Evolutionary conservation across 2,888 invertebrate genomes (phyloP), one percentile per base, ranked within the genome.

Genomic region (Andrena fulva): DNA sequence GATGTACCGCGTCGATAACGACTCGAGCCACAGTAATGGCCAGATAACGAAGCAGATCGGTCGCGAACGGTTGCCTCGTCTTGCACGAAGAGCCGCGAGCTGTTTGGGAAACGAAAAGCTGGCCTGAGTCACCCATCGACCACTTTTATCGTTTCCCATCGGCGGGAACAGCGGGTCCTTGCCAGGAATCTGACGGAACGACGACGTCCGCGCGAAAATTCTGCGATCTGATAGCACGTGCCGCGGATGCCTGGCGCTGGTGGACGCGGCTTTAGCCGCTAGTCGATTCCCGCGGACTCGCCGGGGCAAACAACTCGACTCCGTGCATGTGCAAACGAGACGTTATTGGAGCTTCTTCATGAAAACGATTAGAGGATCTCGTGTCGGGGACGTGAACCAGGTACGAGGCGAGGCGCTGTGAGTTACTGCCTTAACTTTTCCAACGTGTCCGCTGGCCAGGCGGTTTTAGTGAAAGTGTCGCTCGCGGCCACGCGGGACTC

Each of bases 351-450:
- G 62, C 76, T 68, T 62, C 62, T 62, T n/a, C 33, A 63, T 24
- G 48, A 68, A 42, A 68, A 77, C 68, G 77, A 78, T 78, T 78
- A 77, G 68, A 68, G 77, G 67, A 67, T 76, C 31, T 63, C 62
- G 77, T 48, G 68, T 56, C 68, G 63, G 62, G 56, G 63, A 48
- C 31, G 62, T 24, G 67, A 0, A 62, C 48, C 48, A 27, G 24
- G 24, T 2, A 10, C 56, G 24, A 12, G 10, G 56, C 56, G 12
- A 24, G 56, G 1, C 24, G 20, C 20, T 8, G 24, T 12, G 56
- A 56, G 24, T 27, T 56, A 56, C 10, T 27, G 27, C 4, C 56
- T 56, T 56, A 24, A 52, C 20, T n/a, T 56, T 56, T 27, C 10
- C 20, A 56, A 20, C 10, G 12, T 3, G 10, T 10, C 10, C 24